Evolutionary conservation across 2,113 vertebrate species (phyloP).

Genomic region (Anarrhichthys ocellatus): DNA sequence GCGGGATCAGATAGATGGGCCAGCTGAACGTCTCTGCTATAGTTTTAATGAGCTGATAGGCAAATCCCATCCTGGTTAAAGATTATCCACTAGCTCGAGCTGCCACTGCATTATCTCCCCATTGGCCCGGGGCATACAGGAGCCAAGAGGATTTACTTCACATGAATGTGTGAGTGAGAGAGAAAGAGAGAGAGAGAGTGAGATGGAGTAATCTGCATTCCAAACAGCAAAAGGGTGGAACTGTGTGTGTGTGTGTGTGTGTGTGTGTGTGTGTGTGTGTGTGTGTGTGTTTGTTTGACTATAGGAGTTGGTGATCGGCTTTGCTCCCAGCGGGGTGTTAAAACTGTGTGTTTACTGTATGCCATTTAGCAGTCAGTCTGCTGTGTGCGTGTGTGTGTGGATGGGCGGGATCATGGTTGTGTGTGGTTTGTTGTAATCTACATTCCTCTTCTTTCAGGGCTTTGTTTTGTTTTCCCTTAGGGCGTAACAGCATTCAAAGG

Average conservation of each 20-base stretch:
- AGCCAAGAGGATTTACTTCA: conserved; percentile 81
- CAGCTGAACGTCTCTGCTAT: conserved; percentile 61
- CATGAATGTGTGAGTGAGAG: conserved; percentile 12
- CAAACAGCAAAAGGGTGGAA: conserved; percentile 68
- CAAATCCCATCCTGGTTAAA: conserved; percentile 87
- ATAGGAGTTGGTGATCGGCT: conserved; percentile 75
- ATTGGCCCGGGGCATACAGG: conserved; percentile 76
- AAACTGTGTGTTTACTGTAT: conserved; percentile 78
- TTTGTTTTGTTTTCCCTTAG: conserved; percentile 73
- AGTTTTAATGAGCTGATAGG: conserved; percentile 86
- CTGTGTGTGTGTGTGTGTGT: conserved; percentile 48
- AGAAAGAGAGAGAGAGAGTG: conserved; percentile 7
- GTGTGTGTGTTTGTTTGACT: conserved; percentile 64
- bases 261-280: conserved; percentile 53
- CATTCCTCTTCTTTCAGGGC: conserved; percentile 60
- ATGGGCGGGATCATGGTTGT: conserved; percentile 54
- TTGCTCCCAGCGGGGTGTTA: conserved; percentile 77
- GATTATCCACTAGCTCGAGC: conserved; percentile 81
- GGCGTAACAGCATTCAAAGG: conserved; percentile 57
- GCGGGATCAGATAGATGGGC: conserved; percentile 75
- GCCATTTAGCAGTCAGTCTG: conserved; percentile 76
- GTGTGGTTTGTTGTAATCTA: conserved; percentile 66
- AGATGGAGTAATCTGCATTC: conserved; percentile 67
- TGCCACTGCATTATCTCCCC: conserved; percentile 80
- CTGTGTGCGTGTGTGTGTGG: conserved; percentile 15